Evolutionary conservation across 2,797 vertebrate species (phyloP).

Genomic region (Scarus forsteni): DNA sequence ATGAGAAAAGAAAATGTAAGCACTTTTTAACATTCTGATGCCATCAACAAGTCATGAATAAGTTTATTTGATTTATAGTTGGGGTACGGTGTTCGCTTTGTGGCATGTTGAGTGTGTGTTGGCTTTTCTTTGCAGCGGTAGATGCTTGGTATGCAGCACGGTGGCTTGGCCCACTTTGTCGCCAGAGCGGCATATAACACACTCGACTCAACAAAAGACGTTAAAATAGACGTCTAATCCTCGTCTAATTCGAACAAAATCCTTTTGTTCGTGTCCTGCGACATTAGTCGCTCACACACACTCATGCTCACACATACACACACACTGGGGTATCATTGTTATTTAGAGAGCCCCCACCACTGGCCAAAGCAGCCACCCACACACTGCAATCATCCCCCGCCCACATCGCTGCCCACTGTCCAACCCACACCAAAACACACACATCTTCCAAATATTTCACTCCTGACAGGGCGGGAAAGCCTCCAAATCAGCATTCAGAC

Average conservation of each 20-base stretch:
- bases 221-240: conserved; percentile 78
- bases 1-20: conserved; percentile 44
- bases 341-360: conserved; percentile 62
- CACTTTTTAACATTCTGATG: conserved; percentile 25
- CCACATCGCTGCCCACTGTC: conserved; percentile 55
- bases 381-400: conserved; percentile 60
- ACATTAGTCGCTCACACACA: conserved; percentile 39
- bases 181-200: conserved; percentile 40
- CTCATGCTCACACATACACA: conserved; percentile 24
- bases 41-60: conserved; percentile 52
- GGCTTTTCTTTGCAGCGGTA: background rate
- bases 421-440: conserved; percentile 42
- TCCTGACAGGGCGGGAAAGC: conserved; percentile 49
- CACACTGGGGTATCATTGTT: conserved; percentile 60
- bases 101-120: conserved; percentile 3
- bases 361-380: conserved; percentile 47
- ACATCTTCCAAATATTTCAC: conserved; percentile 27
- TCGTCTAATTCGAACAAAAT: conserved; percentile 65
- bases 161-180: conserved; percentile 51
- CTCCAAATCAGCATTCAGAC: conserved; percentile 55
- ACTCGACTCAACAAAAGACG: conserved; percentile 61
- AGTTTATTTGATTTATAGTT: conserved; percentile 39
- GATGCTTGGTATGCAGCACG: conserved; percentile 46
- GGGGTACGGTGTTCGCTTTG: conserved; percentile 1
- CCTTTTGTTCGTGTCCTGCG: conserved; percentile 69